A percentile compares a stretch with the other conserved stretches of the same genome.
These are phyloP conservation scores for Rhinichthys klamathensis DNA, from an alignment of 2,113 vertebrate species.

Conservation along the genomic window DNA sequence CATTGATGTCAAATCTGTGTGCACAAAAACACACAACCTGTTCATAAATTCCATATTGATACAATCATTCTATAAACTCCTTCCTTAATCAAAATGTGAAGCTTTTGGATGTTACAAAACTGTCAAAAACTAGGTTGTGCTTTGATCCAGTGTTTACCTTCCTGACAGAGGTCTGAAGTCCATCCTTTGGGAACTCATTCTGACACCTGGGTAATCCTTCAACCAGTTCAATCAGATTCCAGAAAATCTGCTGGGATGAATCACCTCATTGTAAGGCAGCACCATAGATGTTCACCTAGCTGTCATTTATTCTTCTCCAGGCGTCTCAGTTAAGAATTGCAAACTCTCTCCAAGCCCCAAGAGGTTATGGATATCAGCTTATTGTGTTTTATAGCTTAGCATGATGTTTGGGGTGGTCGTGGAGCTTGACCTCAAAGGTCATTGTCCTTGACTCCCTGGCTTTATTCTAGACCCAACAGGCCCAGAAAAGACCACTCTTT, in stretches of 20 bases:
- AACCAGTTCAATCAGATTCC: background rate
- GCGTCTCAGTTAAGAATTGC: background rate
- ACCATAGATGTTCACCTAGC: slow-evolving; percentile 13
- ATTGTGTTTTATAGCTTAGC: slow-evolving; percentile 61
- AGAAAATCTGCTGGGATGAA: slow-evolving; percentile 19
- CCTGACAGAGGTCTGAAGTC: background rate
- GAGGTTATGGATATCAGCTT: slow-evolving; percentile 52
- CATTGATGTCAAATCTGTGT: background rate
- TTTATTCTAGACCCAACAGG: slow-evolving; percentile 44
- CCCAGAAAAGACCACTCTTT: slow-evolving; percentile 43
- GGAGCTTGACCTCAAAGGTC: slow-evolving; percentile 63
- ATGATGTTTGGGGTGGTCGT: slow-evolving; percentile 45
- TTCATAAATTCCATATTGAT: background rate
- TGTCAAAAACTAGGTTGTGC: slow-evolving; percentile 15
- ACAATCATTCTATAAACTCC: slow-evolving; percentile 10
- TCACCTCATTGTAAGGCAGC: slow-evolving; percentile 15
- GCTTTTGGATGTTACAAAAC: background rate
- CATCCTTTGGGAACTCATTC: slow-evolving; percentile 15
- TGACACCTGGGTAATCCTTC: slow-evolving; percentile 35
- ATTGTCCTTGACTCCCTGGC: slow-evolving; percentile 54
- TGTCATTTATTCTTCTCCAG: slow-evolving; percentile 1
- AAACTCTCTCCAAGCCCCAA: slow-evolving; percentile 20
- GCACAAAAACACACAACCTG: background rate
- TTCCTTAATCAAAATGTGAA: slow-evolving; percentile 32
- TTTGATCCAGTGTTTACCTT: slow-evolving; percentile 30